Base-by-base conservation (phyloP, 2,113 vertebrate genomes). In the Ophiodon elongatus region DNA sequence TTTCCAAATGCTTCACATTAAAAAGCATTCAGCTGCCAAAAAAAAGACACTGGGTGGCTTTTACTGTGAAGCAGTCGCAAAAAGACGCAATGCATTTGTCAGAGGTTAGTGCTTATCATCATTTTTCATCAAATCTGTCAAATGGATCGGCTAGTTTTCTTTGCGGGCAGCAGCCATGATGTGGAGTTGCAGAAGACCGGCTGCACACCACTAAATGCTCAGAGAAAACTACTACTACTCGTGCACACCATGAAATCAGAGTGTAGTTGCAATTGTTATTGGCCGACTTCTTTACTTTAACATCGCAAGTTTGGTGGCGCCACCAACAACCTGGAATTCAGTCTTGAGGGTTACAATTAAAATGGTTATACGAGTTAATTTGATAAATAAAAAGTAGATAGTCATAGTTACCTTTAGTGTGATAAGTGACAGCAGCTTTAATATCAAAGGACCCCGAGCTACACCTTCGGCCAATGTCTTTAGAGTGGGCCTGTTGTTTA, bases 381-480 rank as follows among this genome's bases (percentile, higher is more conserved):
- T n/a, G 10, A 62, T 8, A 29, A 79, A 41, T 15, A 35, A 64
- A n/a, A 50, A 50, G 15, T 7, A 63, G 10, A 80, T 11, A 6
- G 35, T 45, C 2, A 76, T 52, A 76, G 6, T 97, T 97, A 99
- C 98, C 97, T 99, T 98, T 98, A 97, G 96, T 97, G 97, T 98
- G 98, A 97, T 98, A 99, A 93, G 96, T 93, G 96, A 99, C 96
- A 96, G 98, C 98, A 96, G 97, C 97, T 96, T 96, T 97, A 93
- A 97, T 89, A 91, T 98, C 97, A 94, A 98, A 98, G 93, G 96
- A 95, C 84, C 96, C 96, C 97, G 95, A 97, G 96, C 96, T 97
- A 94, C 96, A 96, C 94, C 96, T 96, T 87, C 96, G 95, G 96
- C 97, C 95, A 96, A 96, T 95, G 96, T 96, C 96, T 96, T 96